phyloP scores from a whole-genome alignment of 2,888 invertebrate genomes.

The Sphaerophoria rueppellii region DNA sequence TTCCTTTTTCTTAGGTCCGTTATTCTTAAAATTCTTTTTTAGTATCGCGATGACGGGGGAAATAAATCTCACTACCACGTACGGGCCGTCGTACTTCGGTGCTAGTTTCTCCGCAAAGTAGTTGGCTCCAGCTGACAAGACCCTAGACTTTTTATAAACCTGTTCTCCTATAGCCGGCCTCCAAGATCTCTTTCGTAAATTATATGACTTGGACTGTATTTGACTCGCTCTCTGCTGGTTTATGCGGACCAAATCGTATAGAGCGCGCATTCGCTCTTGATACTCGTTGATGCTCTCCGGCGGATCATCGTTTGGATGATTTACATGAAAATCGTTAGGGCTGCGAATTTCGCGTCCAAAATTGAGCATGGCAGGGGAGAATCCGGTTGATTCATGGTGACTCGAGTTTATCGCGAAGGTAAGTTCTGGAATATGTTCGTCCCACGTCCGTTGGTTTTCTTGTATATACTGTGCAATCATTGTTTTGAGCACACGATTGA shows the following conservation, averaged over 20 bases:
- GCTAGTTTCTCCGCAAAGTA: not conserved
- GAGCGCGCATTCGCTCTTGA: not conserved
- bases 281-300: not conserved
- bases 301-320: not conserved
- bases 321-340: not conserved
- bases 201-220: not conserved
- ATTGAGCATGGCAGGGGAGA: slow-evolving; percentile 10
- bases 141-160: not conserved
- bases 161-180: not conserved
- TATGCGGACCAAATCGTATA: not conserved
- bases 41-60: not conserved
- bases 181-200: not conserved
- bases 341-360: slow-evolving; percentile 27
- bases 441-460: not conserved
- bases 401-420: slow-evolving; percentile 22
- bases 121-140: not conserved
- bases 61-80: not conserved
- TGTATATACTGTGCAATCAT: slow-evolving; percentile 36
- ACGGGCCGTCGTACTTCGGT: not conserved
- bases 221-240: slow-evolving; percentile 4
- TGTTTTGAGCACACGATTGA: slow-evolving; percentile 29
- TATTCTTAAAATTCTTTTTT: not conserved
- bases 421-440: slow-evolving; percentile 22
- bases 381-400: slow-evolving; percentile 13
- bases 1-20: not conserved